A percentile compares a stretch with the other conserved stretches of the same genome.
These are phyloP conservation scores for Rhynchopsitta pachyrhyncha DNA, from an alignment of 2,113 vertebrate genomes.

Conservation along the genomic window DNA sequence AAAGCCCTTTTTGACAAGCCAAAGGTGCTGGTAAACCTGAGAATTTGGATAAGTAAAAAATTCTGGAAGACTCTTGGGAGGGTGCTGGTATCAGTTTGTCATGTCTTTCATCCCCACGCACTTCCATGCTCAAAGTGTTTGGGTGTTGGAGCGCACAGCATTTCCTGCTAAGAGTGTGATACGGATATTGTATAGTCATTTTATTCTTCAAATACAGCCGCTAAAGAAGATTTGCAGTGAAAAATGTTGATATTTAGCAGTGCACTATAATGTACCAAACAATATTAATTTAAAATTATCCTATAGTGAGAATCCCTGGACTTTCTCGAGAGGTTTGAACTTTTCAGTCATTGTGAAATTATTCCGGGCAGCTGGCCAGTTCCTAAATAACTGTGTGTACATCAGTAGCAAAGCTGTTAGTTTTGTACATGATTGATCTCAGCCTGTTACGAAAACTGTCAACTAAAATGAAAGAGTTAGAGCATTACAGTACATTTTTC, in stretches of 20 bases:
- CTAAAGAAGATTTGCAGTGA: not conserved
- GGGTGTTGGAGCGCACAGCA: not conserved
- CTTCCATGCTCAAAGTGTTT: not conserved
- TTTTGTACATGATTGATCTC: constrained; percentile 16
- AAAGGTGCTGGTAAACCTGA: not conserved
- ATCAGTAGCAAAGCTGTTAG: constrained; percentile 23
- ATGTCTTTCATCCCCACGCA: not conserved
- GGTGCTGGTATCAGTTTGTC: not conserved
- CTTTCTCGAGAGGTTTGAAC: constrained; percentile 10
- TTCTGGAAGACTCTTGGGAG: not conserved
- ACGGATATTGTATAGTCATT: not conserved
- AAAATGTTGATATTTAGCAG: not conserved
- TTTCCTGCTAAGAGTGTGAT: not conserved
- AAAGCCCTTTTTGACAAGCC: not conserved
- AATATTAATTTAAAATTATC: constrained; percentile 4
- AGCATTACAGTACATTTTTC: not conserved
- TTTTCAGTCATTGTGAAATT: constrained; percentile 5
- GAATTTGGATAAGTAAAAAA: not conserved
- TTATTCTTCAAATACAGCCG: not conserved
- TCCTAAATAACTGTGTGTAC: constrained; percentile 1
- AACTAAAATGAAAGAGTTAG: not conserved
- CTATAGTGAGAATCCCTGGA: not conserved
- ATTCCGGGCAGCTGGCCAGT: not conserved
- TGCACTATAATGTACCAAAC: not conserved
- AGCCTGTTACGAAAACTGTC: not conserved